phyloP scores from a whole-genome alignment of 2,797 vertebrate genomes.

The Spondyliosoma cantharus region DNA sequence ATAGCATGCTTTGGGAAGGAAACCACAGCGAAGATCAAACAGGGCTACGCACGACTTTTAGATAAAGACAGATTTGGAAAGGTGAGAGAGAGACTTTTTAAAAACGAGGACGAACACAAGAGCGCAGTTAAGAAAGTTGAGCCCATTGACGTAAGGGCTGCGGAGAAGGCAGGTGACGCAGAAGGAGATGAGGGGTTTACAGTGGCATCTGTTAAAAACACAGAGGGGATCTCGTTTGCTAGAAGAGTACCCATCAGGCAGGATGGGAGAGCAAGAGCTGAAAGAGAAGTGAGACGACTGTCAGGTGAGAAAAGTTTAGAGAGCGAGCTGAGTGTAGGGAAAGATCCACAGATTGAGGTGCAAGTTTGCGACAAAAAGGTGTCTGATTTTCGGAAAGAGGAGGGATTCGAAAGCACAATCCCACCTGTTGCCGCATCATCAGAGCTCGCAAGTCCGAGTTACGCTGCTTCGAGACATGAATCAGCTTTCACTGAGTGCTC shows the following conservation, averaged over 20 bases:
- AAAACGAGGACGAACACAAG: slow-evolving; percentile 36
- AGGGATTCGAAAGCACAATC: slow-evolving; percentile 23
- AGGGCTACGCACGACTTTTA: slow-evolving; percentile 33
- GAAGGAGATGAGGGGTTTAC: slow-evolving; percentile 76
- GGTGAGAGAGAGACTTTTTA: slow-evolving; percentile 36
- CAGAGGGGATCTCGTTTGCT: slow-evolving; percentile 77
- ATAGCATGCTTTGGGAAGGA: slow-evolving; percentile 42
- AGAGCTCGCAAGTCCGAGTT: slow-evolving; percentile 4
- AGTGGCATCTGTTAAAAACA: slow-evolving; percentile 73
- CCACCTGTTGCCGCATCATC: neutral
- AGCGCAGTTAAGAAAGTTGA: slow-evolving; percentile 46
- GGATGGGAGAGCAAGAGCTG: slow-evolving; percentile 65
- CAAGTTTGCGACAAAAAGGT: slow-evolving; percentile 38
- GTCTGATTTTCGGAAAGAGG: slow-evolving; percentile 31
- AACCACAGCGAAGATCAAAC: slow-evolving; percentile 40
- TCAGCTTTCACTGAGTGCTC: slow-evolving; percentile 66
- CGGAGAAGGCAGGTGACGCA: slow-evolving; percentile 41
- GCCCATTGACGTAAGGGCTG: slow-evolving; percentile 35
- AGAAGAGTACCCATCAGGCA: slow-evolving; percentile 75
- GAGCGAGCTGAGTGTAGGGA: slow-evolving; percentile 31
- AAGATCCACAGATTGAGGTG: slow-evolving; percentile 39
- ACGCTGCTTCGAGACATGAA: slow-evolving; percentile 38
- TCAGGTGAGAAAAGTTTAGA: slow-evolving; percentile 45
- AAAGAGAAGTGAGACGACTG: slow-evolving; percentile 43
- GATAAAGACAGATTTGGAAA: slow-evolving; percentile 58